Evolutionary conservation across 2,888 invertebrate genomes (phyloP).

Genomic region (Beris chalybata): DNA sequence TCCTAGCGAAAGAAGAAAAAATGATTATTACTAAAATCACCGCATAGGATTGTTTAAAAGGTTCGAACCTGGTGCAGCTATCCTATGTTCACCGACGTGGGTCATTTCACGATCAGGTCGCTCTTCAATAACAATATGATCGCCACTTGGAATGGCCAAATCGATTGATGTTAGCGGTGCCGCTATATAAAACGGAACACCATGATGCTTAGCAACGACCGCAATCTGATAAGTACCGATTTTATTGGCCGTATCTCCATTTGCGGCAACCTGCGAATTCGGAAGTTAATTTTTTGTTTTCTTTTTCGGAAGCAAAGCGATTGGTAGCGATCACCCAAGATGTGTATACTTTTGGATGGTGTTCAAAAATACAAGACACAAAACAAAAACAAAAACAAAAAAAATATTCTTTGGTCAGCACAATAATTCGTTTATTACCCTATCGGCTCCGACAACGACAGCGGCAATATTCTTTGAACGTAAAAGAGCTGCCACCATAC

Average conservation of each 20-base stretch:
- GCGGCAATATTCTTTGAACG: conserved; percentile 79
- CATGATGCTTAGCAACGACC: conserved; percentile 85
- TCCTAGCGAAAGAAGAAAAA: conserved; percentile 60
- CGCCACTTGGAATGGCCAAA: conserved; percentile 74
- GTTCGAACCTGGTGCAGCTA: conserved; percentile 79
- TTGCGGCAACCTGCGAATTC: conserved; percentile 72
- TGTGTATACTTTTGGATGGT: conserved; percentile 6
- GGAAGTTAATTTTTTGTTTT: conserved; percentile 4
- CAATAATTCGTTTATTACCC: conserved; percentile 60
- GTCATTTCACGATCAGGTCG: conserved; percentile 91
- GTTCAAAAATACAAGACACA: background rate
- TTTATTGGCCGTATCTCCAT: conserved; percentile 99
- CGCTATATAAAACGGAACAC: conserved; percentile 93
- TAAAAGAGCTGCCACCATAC: conserved; percentile 93
- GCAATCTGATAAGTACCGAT: conserved; percentile 97
- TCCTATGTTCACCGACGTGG: conserved; percentile 79
- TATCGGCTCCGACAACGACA: conserved; percentile 96
- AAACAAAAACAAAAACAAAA: too few species aligned
- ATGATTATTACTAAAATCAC: background rate
- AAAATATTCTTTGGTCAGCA: conserved; percentile 9
- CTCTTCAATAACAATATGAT: conserved; percentile 91
- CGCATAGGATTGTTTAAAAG: background rate
- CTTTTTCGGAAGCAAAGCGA: conserved; percentile 4
- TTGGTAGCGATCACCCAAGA: background rate
- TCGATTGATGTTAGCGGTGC: conserved; percentile 94